A percentile compares a stretch with the other conserved stretches of the same genome.
phyloP scores from a whole-genome alignment of 2,113 vertebrate species.

The Megalops atlanticus region DNA sequence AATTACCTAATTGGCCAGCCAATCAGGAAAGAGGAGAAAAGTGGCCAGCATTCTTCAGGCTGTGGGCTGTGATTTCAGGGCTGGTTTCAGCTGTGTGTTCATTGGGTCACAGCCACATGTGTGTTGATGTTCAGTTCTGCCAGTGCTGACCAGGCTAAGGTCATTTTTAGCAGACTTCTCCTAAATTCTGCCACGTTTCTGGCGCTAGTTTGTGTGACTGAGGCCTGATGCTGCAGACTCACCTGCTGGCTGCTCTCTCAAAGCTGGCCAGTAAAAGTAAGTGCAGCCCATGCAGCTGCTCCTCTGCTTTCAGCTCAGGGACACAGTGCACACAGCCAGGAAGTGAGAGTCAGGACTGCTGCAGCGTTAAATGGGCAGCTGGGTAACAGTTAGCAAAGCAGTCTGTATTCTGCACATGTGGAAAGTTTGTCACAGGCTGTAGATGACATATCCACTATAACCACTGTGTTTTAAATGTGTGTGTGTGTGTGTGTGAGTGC shows the following conservation, averaged over 20 bases:
- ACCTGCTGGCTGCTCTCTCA: slow-evolving; percentile 56
- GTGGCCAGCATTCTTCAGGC: slow-evolving; percentile 9
- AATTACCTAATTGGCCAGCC: slow-evolving; percentile 28
- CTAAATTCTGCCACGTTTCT: not conserved
- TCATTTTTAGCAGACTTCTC: slow-evolving; percentile 31
- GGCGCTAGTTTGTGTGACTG: not conserved
- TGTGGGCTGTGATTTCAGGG: too few relatives aligned
- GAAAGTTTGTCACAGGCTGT: too few relatives aligned
- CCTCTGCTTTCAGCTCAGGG: too few relatives aligned
- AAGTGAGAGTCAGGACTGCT: too few relatives aligned
- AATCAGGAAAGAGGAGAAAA: slow-evolving; percentile 15
- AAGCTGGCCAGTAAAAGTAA: slow-evolving; percentile 69
- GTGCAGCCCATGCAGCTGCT: slow-evolving; percentile 25
- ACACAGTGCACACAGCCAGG: too few relatives aligned
- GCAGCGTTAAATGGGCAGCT: too few relatives aligned
- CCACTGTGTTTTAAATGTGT: too few relatives aligned
- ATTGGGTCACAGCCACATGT: slow-evolving; percentile 50
- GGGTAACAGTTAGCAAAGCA: too few relatives aligned
- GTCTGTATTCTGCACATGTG: too few relatives aligned
- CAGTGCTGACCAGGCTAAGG: not conserved
- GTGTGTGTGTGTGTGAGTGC: slow-evolving; percentile 50
- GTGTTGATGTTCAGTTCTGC: slow-evolving; percentile 47
- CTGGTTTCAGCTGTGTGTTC: too few relatives aligned
- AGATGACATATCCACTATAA: too few relatives aligned
- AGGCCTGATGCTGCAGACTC: slow-evolving; percentile 48